Evolutionary conservation across 2,113 vertebrate genomes (phyloP).

Genomic region (Chloropsis cyanopogon): DNA sequence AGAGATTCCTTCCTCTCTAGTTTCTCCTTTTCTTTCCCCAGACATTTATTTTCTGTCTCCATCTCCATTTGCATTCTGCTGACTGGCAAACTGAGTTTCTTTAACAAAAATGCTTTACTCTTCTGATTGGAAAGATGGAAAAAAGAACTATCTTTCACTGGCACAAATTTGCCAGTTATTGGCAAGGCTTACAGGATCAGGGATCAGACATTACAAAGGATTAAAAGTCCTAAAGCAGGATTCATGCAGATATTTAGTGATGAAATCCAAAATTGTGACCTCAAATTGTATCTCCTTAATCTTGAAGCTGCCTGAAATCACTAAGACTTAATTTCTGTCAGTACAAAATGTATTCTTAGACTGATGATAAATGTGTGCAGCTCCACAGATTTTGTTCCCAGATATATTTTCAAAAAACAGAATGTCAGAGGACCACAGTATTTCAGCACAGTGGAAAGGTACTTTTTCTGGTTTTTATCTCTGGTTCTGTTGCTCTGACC

Average conservation of each 20-base stretch:
- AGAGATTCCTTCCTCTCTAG: background rate
- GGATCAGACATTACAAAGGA: background rate
- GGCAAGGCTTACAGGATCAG: background rate
- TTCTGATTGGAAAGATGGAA: background rate
- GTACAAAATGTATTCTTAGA: background rate
- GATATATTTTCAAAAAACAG: background rate
- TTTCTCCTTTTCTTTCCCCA: background rate
- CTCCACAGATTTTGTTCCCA: background rate
- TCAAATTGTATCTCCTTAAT: background rate
- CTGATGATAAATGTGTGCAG: background rate
- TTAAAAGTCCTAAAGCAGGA: background rate
- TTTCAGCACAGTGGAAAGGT: background rate
- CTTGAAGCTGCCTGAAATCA: conserved; percentile 1
- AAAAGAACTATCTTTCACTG: background rate
- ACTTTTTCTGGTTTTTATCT: background rate
- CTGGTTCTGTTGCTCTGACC: background rate
- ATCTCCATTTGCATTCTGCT: background rate
- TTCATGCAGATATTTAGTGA: background rate
- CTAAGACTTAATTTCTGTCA: background rate
- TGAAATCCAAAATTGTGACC: background rate
- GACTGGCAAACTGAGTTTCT: background rate
- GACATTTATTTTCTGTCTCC: background rate
- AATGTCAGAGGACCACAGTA: background rate
- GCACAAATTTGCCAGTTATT: background rate
- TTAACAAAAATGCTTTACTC: background rate